Base-by-base conservation (phyloP, 2,888 invertebrate genomes). In the Ophonus ardosiacus region DNA sequence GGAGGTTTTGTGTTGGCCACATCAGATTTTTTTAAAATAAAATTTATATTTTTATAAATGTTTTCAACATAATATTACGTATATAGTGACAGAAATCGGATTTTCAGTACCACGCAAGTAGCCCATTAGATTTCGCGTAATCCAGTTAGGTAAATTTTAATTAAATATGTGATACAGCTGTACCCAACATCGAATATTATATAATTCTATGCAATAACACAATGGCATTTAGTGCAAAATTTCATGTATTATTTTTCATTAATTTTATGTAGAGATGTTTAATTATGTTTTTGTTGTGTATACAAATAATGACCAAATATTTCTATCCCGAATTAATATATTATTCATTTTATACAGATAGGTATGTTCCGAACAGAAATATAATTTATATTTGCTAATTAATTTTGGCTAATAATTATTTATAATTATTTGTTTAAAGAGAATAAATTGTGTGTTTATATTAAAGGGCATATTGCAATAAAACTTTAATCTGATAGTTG, bases 181-280 rank as follows among this genome's bases (percentile, higher is more conserved):
- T 38, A 68, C n/a, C 15, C n/a, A 38, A 68, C 31, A 68, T 68
- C 24, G n/a, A 31, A 68, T 68, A 31, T 40, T 31, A 63, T 68
- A 68, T 7, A 24, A 7, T 31, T 7, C 8, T 24, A 24, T 8
- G 13, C 68, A 15, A 38, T 31, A 21, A 31, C 63, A 24, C 17
- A 63, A 63, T 38, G 68, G 15, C 31, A 38, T 68, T 68, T 38
- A 8, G 8, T 31, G 24, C 31, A 38, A n/a, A 68, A 31, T 68
- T 31, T 31, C 31, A 68, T 68, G 68, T 68, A 38, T 68, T 68
- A 68, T 68, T 68, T 65, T 68, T 68, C 68, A 68, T 68, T 68
- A 38, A 63, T 38, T 68, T 68, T 38, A 31, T 7, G 31, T 38
- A 13, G 13, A 68, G 31, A 68, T 68, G 68, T 68, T 68, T 68